Evolutionary conservation across 2,113 vertebrate species (phyloP), one percentile per base, ranked within the genome.

Genomic region (Apteryx owenii): DNA sequence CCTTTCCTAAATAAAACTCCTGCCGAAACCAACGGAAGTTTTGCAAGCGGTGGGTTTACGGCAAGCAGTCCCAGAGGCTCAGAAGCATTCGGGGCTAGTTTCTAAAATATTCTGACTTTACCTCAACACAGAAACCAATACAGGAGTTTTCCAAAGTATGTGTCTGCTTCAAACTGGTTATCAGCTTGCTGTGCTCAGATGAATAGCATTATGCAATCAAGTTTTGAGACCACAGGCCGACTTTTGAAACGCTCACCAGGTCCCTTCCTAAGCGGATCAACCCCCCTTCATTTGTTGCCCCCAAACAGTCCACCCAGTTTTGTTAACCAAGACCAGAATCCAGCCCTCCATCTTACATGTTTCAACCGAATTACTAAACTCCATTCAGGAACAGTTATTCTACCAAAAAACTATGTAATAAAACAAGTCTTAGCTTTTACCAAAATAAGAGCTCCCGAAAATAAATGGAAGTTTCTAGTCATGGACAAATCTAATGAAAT

Each of bases 381-480:
- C 26, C n/a, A 86, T 28, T 73, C 46, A 51, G 1, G 3, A 86
- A 73, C 2, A 3, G n/a, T 56, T 81, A 73, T 40, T 73, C 91
- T 33, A 64, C 21, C 21, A 28, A 91, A 48, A 26, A 95, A 80
- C 15, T 23, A 29, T 28, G 3, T 11, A 81, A 84, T 29, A 60
- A 44, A 81, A 73, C 3, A 71, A 61, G 85, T 56, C 25, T 81
- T 76, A 4, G 0, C 22, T 80, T 92, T 81, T 31, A 90, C n/a
- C 62, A 89, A 96, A 96, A 70, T 22, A 87, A 90, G 81, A 91
- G 9, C 23, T 75, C 19, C 58, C 18, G 38, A 18, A 82, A 88
- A 20, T 46, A 88, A 87, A 81, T 22, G 26, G 17, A 90, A 80
- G 62, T 70, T 82, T 81, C 60, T 72, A 66, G 40, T 28, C 10